Conservation (phyloP, 2,113 vertebrate species). For the Tiliqua scincoides region DNA sequence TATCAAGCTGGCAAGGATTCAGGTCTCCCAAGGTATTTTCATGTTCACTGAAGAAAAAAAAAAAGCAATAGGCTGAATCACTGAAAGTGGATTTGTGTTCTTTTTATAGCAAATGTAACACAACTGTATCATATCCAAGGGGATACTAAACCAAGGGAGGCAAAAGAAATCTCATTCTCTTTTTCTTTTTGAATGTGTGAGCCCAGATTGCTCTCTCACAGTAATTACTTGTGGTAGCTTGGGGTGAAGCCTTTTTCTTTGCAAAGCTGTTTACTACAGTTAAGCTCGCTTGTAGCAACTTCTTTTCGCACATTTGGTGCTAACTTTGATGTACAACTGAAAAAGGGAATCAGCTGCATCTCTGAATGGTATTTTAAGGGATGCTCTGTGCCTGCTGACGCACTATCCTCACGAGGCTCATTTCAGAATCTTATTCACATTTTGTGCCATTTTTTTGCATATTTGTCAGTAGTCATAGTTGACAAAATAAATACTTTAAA, state of each 20-base stretch:
- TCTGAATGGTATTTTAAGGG: not conserved
- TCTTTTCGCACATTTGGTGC: conserved; percentile 1
- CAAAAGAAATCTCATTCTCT: conserved; percentile 34
- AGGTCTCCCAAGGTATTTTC: conserved; percentile 29
- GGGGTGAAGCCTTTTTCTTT: not conserved
- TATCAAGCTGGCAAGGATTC: conserved; percentile 22
- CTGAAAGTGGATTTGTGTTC: conserved; percentile 29
- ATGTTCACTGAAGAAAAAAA: conserved; percentile 39
- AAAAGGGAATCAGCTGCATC: not conserved
- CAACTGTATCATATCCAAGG: conserved; percentile 32
- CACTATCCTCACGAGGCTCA: not conserved
- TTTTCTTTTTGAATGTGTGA: conserved; percentile 30
- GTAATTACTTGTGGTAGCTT: conserved; percentile 27
- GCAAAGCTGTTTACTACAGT: conserved; percentile 1
- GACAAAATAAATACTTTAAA: not conserved
- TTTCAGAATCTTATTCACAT: not conserved
- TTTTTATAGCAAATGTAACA: conserved; percentile 33
- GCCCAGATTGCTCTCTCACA: conserved; percentile 43
- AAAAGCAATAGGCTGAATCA: not conserved
- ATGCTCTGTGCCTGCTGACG: not conserved
- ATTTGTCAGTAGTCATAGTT: not conserved
- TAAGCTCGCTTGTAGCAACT: conserved; percentile 7
- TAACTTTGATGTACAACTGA: conserved; percentile 40
- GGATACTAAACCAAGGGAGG: conserved; percentile 23
- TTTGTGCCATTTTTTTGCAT: too few relatives aligned